A percentile compares a stretch with the other conserved stretches of the same genome.
Evolutionary conservation across 37 sponge, comb jelly and placozoan species (phyloP).

Genomic region (Hormiphora californensis): DNA sequence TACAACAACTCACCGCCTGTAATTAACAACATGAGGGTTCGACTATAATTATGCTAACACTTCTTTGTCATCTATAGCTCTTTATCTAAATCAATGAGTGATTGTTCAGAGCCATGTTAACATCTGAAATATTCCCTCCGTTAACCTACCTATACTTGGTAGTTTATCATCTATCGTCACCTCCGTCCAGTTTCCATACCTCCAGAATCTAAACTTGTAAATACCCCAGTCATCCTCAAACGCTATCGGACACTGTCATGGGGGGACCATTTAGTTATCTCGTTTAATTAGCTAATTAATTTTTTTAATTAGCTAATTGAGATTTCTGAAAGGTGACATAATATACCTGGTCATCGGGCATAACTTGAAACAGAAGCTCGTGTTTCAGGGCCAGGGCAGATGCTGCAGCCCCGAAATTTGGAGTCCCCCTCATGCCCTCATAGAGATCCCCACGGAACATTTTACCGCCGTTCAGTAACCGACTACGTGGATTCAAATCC

Average conservation of each 20-base stretch:
- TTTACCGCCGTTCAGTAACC: conserved; percentile 4
- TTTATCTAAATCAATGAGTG: too few species aligned
- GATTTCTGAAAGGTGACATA: background rate
- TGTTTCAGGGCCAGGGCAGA: conserved; percentile 40
- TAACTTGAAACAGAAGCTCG: conserved; percentile 31
- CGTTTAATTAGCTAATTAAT: background rate
- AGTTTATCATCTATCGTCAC: conserved; percentile 40
- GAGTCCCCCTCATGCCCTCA: conserved; percentile 15
- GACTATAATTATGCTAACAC: too few species aligned
- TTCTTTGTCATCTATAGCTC: too few species aligned
- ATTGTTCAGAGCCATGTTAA: too few species aligned
- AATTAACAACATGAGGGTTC: too few species aligned
- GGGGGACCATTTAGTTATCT: background rate
- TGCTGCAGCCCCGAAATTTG: background rate
- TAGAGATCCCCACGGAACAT: conserved; percentile 10
- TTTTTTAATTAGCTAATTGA: background rate
- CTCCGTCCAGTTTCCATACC: conserved; percentile 27
- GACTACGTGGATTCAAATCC: conserved; percentile 1
- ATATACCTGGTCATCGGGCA: conserved; percentile 36
- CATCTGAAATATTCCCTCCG: too few species aligned
- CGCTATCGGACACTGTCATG: conserved; percentile 19
- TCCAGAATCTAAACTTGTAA: conserved; percentile 30
- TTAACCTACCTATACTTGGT: too few species aligned
- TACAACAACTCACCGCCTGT: background rate
- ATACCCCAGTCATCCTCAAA: conserved; percentile 41